Base-by-base conservation (phyloP, 2,113 vertebrate species). In the Xyliphius kryptos region DNA sequence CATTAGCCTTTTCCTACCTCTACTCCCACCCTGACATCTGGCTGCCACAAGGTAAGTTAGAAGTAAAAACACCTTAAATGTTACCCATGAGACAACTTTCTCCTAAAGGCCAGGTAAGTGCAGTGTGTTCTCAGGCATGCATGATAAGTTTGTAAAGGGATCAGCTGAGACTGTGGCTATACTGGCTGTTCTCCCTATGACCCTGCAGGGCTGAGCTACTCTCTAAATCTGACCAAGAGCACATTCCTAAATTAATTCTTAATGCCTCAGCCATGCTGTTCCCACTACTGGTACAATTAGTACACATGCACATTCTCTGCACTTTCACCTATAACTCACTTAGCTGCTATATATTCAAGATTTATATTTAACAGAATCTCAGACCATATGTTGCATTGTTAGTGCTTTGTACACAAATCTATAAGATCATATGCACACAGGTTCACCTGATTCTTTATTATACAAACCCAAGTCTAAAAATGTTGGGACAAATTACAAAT, bases 101-200 rank as follows among this genome's bases (percentile, higher is more conserved):
- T 58, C 59, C 51, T 63, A n/a, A 50, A 72, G 60, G 46, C 61
- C 22, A 67, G 59, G 59, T 68, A 66, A 61, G 37, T 36, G 55
- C n/a, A 66, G 57, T 13, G 56, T 69, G 69, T 64, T 63, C 62
- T 72, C 53, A 48, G 54, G 57, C 19, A 49, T 49, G 44, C 59
- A 47, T 36, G 13, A 17, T 9, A 32, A 43, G 6, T 53, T 55
- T 46, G 61, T 67, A 49, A 63, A 52, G 26, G 62, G 78, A 86
- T 88, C 84, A 87, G 82, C 82, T 86, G 83, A 87, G 83, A 53
- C 79, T 85, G 84, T 83, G 85, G 77, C 76, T 73, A 68, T 72
- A 76, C 79, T 68, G 71, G 75, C 69, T 78, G 71, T 81, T 75
- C 75, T 82, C 82, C 76, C 74, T 78, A 60, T 67, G 71, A 83